Evolutionary conservation across 2,888 invertebrate species (phyloP), one percentile per base, ranked within the genome.

Genomic region (Laothoe populi): DNA sequence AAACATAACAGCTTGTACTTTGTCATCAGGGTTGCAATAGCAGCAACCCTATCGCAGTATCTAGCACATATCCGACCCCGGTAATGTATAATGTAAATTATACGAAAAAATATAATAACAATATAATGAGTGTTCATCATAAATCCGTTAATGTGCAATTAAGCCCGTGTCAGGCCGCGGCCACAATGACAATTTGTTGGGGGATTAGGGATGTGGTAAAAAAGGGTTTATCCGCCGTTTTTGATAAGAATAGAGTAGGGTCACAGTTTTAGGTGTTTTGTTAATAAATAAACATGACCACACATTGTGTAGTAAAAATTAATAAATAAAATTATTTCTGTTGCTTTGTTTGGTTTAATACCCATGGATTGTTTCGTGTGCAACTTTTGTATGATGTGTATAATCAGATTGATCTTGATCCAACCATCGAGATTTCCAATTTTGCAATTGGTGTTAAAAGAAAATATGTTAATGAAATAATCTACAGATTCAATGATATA

Each of bases 91-190:
- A 49, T 53, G 42, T 40, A 19, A 16, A 8, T 49, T 13, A 42
- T 23, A 48, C 23, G 35, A 38, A 48, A 53, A 16, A 45, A 46
- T 31, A 53, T 44, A 58, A 53, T 53, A 44, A 66, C 62, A 63
- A 64, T 64, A 62, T 70, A 66, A 64, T 70, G 63, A 62, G 59
- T 57, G 62, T 59, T 66, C 66, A 65, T 69, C 68, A 77, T 79
- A 76, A 79, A 79, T 78, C 75, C 73, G 70, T 77, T 77, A 79
- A 77, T 78, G 74, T 72, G 73, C 78, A 82, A 83, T 82, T 81
- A 81, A 79, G 76, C 78, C 65, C 64, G 66, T 64, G 67, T 72
- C 68, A 66, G 69, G 64, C 61, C 60, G 74, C 72, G 73, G 72
- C 76, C 74, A 70, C 77, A 77, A 73, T 76, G 78, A 81, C 82